These are phyloP conservation scores for Seriola dumerili DNA, from an alignment of 2,113 vertebrate species.

Conservation along the genomic window DNA sequence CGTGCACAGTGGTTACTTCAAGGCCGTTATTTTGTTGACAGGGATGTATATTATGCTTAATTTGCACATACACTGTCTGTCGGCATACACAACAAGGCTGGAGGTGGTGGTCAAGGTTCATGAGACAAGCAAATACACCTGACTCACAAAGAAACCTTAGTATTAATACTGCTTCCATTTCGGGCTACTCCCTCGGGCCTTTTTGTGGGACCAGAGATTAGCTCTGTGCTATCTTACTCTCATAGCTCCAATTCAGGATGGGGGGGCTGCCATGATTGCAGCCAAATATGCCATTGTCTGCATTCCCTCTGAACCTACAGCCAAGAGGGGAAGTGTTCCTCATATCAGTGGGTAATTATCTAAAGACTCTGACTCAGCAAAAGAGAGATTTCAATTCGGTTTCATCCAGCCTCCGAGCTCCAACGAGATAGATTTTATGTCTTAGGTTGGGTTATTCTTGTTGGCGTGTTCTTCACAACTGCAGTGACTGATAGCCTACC, in stretches of 20 bases:
- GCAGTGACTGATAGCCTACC: conserved; percentile 71
- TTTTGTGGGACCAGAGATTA: conserved; percentile 65
- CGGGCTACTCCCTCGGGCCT: conserved; percentile 52
- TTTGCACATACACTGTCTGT: conserved; percentile 23
- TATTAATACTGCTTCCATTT: conserved; percentile 61
- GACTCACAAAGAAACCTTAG: conserved; percentile 22
- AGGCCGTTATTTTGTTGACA: conserved; percentile 44
- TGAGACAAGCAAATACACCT: conserved; percentile 20
- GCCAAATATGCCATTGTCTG: conserved; percentile 74
- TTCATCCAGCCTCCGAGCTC: conserved; percentile 63
- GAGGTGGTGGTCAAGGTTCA: conserved; percentile 30
- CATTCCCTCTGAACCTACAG: conserved; percentile 75
- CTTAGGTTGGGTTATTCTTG: conserved; percentile 63
- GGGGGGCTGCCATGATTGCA: conserved; percentile 61
- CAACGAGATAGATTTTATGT: conserved; percentile 71
- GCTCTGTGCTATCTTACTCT: conserved; percentile 66
- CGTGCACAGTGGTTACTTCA: conserved; percentile 45
- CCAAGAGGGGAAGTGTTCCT: conserved; percentile 73
- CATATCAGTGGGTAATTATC: conserved; percentile 81
- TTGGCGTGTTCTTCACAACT: conserved; percentile 66
- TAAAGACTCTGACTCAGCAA: conserved; percentile 81
- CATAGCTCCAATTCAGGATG: conserved; percentile 56
- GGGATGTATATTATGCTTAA: conserved; percentile 33
- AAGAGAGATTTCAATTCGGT: conserved; percentile 79
- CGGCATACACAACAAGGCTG: conserved; percentile 13